Evolutionary conservation across 2,888 invertebrate genomes (phyloP).

Genomic region (Athetis lepigone): DNA sequence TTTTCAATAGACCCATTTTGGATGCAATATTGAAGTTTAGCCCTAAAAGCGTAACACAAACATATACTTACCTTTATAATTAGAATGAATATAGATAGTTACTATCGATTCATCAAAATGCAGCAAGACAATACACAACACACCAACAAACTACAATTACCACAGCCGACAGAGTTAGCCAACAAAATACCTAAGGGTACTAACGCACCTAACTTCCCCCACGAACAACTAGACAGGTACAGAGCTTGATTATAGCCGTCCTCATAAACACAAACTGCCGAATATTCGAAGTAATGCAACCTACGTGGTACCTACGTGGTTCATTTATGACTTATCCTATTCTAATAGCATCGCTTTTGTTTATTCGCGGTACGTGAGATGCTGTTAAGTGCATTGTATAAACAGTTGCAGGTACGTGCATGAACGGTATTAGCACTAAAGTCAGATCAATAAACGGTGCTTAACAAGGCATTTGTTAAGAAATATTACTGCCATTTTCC

Average conservation of each 20-base stretch:
- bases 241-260: conserved; percentile 54
- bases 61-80: too few relatives aligned
- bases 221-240: conserved; percentile 43
- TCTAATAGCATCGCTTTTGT: conserved; percentile 58
- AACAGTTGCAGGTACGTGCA: conserved; percentile 21
- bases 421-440: conserved; percentile 11
- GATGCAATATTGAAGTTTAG: too few relatives aligned
- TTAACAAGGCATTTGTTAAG: too few relatives aligned
- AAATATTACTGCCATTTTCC: too few relatives aligned
- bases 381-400: conserved; percentile 49
- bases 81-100: too few relatives aligned
- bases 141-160: not conserved
- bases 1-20: too few relatives aligned
- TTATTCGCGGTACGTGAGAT: conserved; percentile 59
- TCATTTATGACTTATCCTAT: conserved; percentile 59
- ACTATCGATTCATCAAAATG: too few relatives aligned
- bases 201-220: conserved; percentile 34
- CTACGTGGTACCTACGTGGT: conserved; percentile 51
- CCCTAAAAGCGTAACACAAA: too few relatives aligned
- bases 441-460: too few relatives aligned
- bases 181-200: conserved; percentile 24
- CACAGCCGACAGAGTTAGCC: conserved; percentile 18
- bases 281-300: conserved; percentile 64
- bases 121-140: not conserved
- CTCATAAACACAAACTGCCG: conserved; percentile 60